phyloP scores from a whole-genome alignment of 2,797 vertebrate species.

The Alfaro cultratus region DNA sequence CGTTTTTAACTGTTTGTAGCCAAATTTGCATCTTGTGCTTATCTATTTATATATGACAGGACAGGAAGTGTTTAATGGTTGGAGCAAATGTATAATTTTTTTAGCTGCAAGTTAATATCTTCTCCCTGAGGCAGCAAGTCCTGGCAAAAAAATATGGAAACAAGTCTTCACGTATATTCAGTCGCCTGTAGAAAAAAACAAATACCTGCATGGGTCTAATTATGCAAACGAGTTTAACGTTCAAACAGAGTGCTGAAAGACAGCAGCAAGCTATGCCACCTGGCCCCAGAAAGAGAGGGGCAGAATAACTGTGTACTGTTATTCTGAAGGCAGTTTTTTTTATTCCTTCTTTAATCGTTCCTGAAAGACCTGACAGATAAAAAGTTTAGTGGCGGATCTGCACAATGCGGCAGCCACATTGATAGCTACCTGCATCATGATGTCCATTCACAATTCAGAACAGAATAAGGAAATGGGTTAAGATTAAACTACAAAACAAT shows the following conservation, averaged over 20 bases:
- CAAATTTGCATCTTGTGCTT: neutral
- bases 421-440: neutral
- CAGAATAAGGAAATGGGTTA: neutral
- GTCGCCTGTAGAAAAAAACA: neutral
- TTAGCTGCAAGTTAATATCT: neutral
- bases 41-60: neutral
- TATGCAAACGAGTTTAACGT: neutral
- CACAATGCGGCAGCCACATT: neutral
- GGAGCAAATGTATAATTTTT: neutral
- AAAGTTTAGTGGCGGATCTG: neutral
- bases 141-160: neutral
- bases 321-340: neutral
- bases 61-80: neutral
- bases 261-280: neutral
- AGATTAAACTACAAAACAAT: neutral
- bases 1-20: neutral
- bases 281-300: neutral
- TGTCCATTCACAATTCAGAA: neutral
- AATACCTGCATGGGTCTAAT: neutral
- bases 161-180: neutral
- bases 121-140: neutral
- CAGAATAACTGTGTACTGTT: neutral
- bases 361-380: neutral
- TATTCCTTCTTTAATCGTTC: neutral
- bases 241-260: neutral